A percentile compares a stretch with the other conserved stretches of the same genome.
These are phyloP conservation scores for Hedychridium roseum DNA, from an alignment of 2,888 invertebrate species.

Conservation along the genomic window DNA sequence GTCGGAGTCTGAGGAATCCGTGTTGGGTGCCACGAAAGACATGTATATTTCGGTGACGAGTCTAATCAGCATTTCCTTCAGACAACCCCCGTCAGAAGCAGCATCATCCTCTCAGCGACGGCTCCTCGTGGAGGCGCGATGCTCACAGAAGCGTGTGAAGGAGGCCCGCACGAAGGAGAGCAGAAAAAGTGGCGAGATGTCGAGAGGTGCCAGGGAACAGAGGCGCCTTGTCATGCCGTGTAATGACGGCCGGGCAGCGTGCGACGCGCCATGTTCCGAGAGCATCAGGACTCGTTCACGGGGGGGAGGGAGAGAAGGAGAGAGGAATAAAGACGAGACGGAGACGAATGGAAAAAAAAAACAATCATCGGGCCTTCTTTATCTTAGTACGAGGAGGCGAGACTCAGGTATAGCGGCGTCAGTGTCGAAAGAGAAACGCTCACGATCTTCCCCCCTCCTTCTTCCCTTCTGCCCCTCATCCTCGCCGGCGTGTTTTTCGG, in stretches of 20 bases:
- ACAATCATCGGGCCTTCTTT: slow-evolving; percentile 41
- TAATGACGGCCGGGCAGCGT: slow-evolving; percentile 57
- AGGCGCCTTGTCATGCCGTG: slow-evolving; percentile 59
- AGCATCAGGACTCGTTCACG: slow-evolving; percentile 34
- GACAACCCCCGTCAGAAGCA: too few species aligned
- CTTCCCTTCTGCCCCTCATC: slow-evolving; percentile 21
- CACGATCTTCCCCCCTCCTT: slow-evolving; percentile 36
- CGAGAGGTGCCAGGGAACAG: slow-evolving; percentile 40
- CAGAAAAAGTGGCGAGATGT: slow-evolving; percentile 45
- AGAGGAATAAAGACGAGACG: too few species aligned
- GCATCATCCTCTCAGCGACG: slow-evolving; percentile 28
- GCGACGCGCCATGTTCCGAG: slow-evolving; percentile 44
- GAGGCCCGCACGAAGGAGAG: slow-evolving; percentile 46
- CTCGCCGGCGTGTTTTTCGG: background rate
- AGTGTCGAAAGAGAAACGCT: slow-evolving; percentile 34
- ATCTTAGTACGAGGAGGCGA: slow-evolving; percentile 28
- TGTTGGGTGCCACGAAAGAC: too few species aligned
- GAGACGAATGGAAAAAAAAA: slow-evolving; percentile 22
- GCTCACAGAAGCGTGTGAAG: slow-evolving; percentile 52
- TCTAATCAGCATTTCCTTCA: too few species aligned
- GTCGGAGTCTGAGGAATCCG: too few species aligned
- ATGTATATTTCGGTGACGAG: slow-evolving; percentile 22
- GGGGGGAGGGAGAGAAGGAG: slow-evolving; percentile 7
- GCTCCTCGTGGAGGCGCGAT: slow-evolving; percentile 24
- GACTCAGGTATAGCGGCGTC: slow-evolving; percentile 32